Conservation (phyloP, 2,797 vertebrate species). For the Ptychadena robeensis region DNA sequence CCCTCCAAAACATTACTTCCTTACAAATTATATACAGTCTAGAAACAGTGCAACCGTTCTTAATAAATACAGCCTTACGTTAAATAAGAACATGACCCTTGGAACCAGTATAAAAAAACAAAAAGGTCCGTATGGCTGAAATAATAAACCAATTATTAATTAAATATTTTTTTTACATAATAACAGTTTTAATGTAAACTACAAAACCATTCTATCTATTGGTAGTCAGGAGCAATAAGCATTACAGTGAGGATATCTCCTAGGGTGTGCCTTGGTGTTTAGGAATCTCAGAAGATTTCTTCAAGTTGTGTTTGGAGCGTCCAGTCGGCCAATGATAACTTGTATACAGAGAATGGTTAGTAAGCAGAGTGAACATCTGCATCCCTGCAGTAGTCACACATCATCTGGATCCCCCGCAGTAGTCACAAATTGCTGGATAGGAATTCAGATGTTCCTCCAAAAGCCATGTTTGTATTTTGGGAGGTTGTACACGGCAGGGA, state of each 20-base stretch:
- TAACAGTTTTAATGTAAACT: constrained; percentile 52
- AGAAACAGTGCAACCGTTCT: constrained; percentile 44
- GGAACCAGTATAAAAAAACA: constrained; percentile 54
- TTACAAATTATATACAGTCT: constrained; percentile 49
- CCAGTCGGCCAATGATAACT: background rate
- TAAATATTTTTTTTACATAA: constrained; percentile 55
- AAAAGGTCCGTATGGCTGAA: constrained; percentile 37
- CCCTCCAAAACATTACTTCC: constrained; percentile 14
- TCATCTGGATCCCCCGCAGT: background rate
- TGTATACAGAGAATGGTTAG: background rate
- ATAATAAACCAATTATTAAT: constrained; percentile 58
- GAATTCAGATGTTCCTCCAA: background rate
- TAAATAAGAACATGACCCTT: constrained; percentile 54
- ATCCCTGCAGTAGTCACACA: background rate
- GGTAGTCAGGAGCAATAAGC: constrained; percentile 1
- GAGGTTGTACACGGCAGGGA: background rate
- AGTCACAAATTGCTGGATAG: background rate
- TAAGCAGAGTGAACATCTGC: background rate
- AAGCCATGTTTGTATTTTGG: constrained; percentile 25
- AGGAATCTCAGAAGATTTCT: background rate
- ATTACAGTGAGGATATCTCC: background rate
- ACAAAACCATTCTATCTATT: constrained; percentile 12
- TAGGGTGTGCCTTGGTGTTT: background rate
- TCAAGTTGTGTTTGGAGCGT: no score
- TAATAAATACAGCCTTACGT: constrained; percentile 60